phyloP scores from a whole-genome alignment of 2,888 invertebrate species.

The Caradrina clavipalpis region DNA sequence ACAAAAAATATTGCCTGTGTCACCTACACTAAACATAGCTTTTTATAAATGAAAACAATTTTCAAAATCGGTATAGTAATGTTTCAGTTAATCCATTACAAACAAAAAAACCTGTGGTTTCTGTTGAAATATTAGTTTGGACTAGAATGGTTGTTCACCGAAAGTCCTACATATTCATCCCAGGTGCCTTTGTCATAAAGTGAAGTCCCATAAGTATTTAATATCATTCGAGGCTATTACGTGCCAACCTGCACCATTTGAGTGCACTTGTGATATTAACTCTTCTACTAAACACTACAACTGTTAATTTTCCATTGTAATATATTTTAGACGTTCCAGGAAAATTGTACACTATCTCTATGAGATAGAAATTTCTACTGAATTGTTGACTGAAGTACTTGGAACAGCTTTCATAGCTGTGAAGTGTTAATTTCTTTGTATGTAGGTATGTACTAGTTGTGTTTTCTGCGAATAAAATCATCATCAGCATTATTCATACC shows the following conservation, averaged over 20 bases:
- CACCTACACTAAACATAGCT: too few relatives aligned
- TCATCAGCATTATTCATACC: constrained; percentile 3
- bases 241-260: constrained; percentile 3
- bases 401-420: not conserved
- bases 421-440: constrained; percentile 6
- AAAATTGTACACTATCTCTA: constrained; percentile 17
- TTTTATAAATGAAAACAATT: too few relatives aligned
- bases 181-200: constrained; percentile 4
- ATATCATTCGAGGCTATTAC: constrained; percentile 2
- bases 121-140: too few relatives aligned
- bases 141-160: not conserved
- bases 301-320: constrained; percentile 6
- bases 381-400: constrained; percentile 26
- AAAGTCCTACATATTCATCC: not conserved
- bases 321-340: constrained; percentile 10
- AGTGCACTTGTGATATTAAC: constrained; percentile 36
- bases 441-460: not conserved
- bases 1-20: too few relatives aligned
- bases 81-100: too few relatives aligned
- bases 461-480: not conserved
- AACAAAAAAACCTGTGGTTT: too few relatives aligned
- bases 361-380: not conserved
- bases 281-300: constrained; percentile 22
- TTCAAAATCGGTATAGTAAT: too few relatives aligned
- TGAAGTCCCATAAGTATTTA: constrained; percentile 13